These are phyloP conservation scores for Rotaria macrura DNA, from an alignment of 2,888 invertebrate species.

Conservation along the genomic window DNA sequence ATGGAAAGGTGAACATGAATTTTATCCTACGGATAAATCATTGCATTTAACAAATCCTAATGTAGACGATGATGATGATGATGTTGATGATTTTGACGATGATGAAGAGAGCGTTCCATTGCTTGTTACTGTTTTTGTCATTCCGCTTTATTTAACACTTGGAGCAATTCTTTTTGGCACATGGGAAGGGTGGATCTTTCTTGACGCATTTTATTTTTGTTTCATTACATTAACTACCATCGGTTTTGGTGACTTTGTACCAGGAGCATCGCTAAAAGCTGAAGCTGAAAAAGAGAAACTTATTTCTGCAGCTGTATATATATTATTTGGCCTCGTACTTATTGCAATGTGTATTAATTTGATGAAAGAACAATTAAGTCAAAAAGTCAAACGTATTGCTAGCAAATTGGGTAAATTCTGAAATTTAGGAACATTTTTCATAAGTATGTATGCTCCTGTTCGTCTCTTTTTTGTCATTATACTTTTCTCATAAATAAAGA, in stretches of 20 bases:
- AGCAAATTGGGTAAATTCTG: conserved; percentile 20
- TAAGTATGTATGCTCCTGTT: no score
- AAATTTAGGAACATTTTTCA: not conserved
- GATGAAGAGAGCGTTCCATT: conserved; percentile 26
- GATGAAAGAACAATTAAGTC: conserved; percentile 28
- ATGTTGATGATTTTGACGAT: not conserved
- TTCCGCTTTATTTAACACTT: conserved; percentile 29
- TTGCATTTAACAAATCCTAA: not conserved
- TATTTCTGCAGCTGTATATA: conserved; percentile 25
- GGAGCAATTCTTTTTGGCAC: conserved; percentile 28
- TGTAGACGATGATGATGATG: not conserved
- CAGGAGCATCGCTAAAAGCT: conserved; percentile 28
- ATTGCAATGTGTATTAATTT: conserved; percentile 33
- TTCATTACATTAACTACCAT: conserved; percentile 34
- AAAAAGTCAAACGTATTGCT: conserved; percentile 30
- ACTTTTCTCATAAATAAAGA: not conserved
- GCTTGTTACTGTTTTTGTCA: conserved; percentile 27
- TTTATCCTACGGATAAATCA: not conserved
- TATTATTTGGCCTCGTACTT: conserved; percentile 32
- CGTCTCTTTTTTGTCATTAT: not conserved
- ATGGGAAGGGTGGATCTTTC: conserved; percentile 26
- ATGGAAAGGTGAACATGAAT: not conserved
- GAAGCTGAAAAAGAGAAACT: conserved; percentile 28
- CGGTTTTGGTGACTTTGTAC: conserved; percentile 34
- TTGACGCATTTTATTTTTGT: conserved; percentile 34